Conservation (phyloP, 2,797 vertebrate species). For the Siniperca undulata region DNA sequence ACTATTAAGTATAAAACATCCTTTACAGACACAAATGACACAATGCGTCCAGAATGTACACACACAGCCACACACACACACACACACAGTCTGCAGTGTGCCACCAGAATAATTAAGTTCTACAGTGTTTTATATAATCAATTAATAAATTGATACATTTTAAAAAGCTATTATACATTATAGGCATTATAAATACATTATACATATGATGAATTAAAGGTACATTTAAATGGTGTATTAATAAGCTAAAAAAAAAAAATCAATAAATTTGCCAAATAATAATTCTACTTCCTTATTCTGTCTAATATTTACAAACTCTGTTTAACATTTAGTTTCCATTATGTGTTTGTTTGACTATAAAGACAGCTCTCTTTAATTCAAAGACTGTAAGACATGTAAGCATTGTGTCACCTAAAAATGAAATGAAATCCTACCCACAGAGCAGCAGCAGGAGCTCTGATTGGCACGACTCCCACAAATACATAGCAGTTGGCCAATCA, state of each 20-base stretch:
- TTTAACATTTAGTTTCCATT: background rate
- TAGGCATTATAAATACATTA: too few relatives aligned
- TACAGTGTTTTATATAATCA: background rate
- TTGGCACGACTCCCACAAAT: background rate
- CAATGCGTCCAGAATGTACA: background rate
- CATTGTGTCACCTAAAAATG: background rate
- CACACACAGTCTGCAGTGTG: conserved; percentile 2
- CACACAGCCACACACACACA: background rate
- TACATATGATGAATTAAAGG: background rate
- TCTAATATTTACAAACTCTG: background rate
- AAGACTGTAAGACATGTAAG: background rate
- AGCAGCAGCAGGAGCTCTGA: background rate
- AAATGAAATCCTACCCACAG: background rate
- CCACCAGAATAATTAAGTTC: conserved; percentile 18
- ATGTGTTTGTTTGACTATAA: background rate
- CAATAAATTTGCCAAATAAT: background rate
- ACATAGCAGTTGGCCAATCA: background rate
- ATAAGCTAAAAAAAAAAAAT: background rate
- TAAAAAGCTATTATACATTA: background rate
- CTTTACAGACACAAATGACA: conserved; percentile 25
- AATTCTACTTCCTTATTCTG: background rate
- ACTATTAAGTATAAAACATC: conserved; percentile 42
- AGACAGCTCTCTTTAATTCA: background rate
- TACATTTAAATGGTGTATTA: background rate
- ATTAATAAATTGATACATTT: background rate